Base-by-base conservation (phyloP, 2,113 vertebrate genomes). In the Centropus bengalensis region DNA sequence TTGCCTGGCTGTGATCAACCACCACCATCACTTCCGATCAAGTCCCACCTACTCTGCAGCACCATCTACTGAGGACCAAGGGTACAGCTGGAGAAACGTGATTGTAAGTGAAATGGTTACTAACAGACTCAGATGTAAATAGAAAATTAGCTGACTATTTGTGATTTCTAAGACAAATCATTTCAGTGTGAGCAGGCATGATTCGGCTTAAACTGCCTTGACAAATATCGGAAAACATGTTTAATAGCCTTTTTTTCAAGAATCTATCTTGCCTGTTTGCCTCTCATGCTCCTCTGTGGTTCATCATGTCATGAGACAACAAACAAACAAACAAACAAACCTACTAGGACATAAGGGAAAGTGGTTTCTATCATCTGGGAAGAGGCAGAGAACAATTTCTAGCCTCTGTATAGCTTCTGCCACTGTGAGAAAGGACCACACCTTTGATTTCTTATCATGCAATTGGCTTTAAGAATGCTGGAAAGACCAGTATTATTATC, bases 11-110 rank as follows among this genome's bases (percentile, higher is more conserved):
- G 81, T 98, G 83, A 95, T 96, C 36, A 94, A 95, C 69, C 98
- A 98, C n/a, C 98, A 96, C 44, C 91, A 98, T 10, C 94, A 98
- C 6, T 56, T 97, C 75, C 97, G 96, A 94, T 97, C 98, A 86
- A 97, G 87, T 67, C 67, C 98, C 88, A 97, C 91, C 92, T 98
- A 96, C 95, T 98, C 96, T 60, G 85, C 96, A 36, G 74, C 98
- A 75, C 92, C 97, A 28, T 96, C 98, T 73, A 82, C 96, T 45
- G 98, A 98, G 28, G 93, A 97, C 6, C 91, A 97, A 24, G 82
- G 58, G 10, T 98, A 97, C 12, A 98, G 97, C 56, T 99, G 99
- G 98, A 98, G 94, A 45, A 98, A 98, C 6, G 22, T 96, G 18
- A 44, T 97, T 38, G 99, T 99, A 96, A 98, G 98, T 98, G 32